Base-by-base conservation (phyloP, 64 coral and sea anemone genomes). In the Platygyra sinensis region DNA sequence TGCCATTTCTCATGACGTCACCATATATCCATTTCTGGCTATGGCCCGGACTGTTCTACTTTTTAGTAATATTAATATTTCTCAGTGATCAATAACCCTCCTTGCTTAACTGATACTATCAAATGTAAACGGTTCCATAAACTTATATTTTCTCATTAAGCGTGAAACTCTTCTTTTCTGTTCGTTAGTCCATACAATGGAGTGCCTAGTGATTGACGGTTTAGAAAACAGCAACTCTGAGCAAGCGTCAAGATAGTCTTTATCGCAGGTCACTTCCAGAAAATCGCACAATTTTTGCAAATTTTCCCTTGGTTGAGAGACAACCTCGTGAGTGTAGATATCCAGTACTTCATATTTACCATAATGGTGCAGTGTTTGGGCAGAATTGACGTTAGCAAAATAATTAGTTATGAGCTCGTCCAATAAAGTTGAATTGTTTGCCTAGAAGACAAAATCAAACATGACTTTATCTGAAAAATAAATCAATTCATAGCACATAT, bases 251-350 rank as follows among this genome's bases (percentile, higher is more conserved):
- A 78, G n/a, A 52, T 52, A 78, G 8, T 78, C 75, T 24, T n/a
- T 8, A 32, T 52, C 38, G 13, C 39, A 27, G 13, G 39, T 52
- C 24, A 78, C 75, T 25, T 52, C 0, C 22, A 78, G 75, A 52
- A 78, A 78, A 22, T 38, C 52, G 75, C 75, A 78, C 24, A 78
- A 20, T 24, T 78, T 78, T 18, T 52, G 42, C 8, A 78, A 13
- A 52, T 52, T 78, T 52, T 78, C 19, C 10, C 14, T 42, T 0
- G 75, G 75, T n/a, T 52, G 17, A 12, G 75, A 51, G 52, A 78
- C n/a, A 54, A 78, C 42, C n/a, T 78, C 75, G 10, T 51, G 8
- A 52, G 20, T 52, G 75, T 78, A 78, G 75, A 78, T 14, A 78
- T 78, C 75, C 24, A 78, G 32, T 1, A 78, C 24, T 25, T 52